These are phyloP conservation scores for Carcina quercana DNA, from an alignment of 2,888 invertebrate genomes.

Conservation along the genomic window DNA sequence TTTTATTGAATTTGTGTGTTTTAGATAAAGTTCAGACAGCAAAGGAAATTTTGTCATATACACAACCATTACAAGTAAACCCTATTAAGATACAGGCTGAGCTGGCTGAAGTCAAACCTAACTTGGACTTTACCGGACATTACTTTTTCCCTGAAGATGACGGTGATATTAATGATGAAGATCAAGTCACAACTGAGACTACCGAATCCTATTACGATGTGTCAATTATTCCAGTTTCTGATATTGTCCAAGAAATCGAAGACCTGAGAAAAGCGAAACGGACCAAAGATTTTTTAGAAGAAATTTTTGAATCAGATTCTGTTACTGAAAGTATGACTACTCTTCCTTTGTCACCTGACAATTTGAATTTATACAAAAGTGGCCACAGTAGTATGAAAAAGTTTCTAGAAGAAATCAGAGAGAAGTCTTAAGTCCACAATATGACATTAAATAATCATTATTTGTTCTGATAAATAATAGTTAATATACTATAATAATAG, in stretches of 20 bases:
- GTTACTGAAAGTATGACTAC: conserved; percentile 35
- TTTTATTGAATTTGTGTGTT: too few species aligned
- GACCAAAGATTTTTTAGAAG: conserved; percentile 56
- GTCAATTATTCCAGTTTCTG: conserved; percentile 36
- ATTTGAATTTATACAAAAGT: conserved; percentile 31
- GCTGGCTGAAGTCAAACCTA: conserved; percentile 39
- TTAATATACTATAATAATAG: too few species aligned
- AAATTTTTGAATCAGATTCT: conserved; percentile 53
- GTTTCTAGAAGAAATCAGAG: conserved; percentile 37
- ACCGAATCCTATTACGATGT: conserved; percentile 48
- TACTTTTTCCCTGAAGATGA: conserved; percentile 62
- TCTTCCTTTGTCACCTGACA: conserved; percentile 25
- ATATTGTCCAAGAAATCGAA: conserved; percentile 50
- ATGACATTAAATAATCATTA: too few species aligned
- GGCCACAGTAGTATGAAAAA: conserved; percentile 40
- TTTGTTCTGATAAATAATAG: too few species aligned
- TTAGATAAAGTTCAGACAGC: conserved; percentile 2
- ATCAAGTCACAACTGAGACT: conserved; percentile 25
- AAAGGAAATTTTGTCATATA: not conserved
- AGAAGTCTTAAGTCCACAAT: conserved; percentile 20
- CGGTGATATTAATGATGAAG: conserved; percentile 30
- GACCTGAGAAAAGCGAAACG: conserved; percentile 43
- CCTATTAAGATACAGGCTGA: conserved; percentile 56
- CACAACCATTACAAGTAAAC: conserved; percentile 4
- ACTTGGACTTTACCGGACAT: conserved; percentile 55